These are phyloP conservation scores for Hydrotaea diabolus DNA, from an alignment of 2,888 invertebrate genomes.

Conservation along the genomic window DNA sequence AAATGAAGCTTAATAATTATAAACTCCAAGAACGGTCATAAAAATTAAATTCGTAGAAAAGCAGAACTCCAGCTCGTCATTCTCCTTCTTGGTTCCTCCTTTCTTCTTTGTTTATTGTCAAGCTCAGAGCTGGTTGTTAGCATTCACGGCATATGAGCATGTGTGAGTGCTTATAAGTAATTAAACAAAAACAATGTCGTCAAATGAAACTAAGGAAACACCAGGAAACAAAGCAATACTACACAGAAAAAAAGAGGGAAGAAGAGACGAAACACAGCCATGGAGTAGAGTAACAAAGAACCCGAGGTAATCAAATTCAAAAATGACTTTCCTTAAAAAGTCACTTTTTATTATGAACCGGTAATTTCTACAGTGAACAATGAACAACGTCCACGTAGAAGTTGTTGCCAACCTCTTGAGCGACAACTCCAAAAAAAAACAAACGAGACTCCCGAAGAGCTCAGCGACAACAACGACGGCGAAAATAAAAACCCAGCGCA, in stretches of 20 bases:
- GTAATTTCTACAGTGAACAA: conserved; percentile 20
- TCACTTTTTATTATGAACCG: conserved; percentile 29
- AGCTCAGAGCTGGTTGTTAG: neutral
- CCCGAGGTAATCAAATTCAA: conserved; percentile 63
- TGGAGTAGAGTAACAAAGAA: neutral
- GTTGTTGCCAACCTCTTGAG: neutral
- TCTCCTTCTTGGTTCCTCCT: too few relatives aligned
- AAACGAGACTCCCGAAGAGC: neutral
- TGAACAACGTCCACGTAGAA: conserved; percentile 10
- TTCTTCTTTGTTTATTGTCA: too few relatives aligned
- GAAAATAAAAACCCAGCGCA: neutral
- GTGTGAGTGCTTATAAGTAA: conserved; percentile 55
- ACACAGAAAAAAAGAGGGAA: conserved; percentile 1
- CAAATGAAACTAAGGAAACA: conserved; percentile 8
- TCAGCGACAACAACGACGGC: neutral
- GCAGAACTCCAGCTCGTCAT: neutral
- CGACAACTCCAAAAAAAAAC: conserved; percentile 41
- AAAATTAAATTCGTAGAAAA: conserved; percentile 39
- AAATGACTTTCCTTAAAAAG: conserved; percentile 64
- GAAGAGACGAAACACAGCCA: neutral
- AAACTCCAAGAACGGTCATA: conserved; percentile 45
- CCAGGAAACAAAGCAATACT: neutral
- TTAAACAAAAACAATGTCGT: conserved; percentile 21
- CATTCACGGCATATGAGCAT: neutral
- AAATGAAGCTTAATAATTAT: conserved; percentile 35